Percentiles rank a stretch among this genome's conserved stretches.
phyloP scores from a whole-genome alignment of 2,113 vertebrate species.

The Stegastes partitus region DNA sequence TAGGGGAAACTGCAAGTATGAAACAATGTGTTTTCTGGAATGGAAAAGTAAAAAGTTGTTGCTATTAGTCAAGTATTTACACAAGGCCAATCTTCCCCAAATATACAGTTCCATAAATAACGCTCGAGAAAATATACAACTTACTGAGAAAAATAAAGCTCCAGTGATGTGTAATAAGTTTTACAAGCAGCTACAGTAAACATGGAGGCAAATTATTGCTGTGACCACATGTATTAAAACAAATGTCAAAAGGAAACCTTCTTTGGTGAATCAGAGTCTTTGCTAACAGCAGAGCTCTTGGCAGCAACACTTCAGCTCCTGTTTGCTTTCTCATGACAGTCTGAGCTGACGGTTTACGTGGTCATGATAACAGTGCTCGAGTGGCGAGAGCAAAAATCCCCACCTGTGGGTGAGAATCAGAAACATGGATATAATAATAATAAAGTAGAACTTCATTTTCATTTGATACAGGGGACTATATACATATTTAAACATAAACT shows the following conservation, averaged over 20 bases:
- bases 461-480: conserved; percentile 29
- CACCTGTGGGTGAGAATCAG: conserved; percentile 27
- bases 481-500: conserved; percentile 55
- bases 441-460: conserved; percentile 25
- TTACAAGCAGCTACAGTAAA: conserved; percentile 62
- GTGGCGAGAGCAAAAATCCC: conserved; percentile 35
- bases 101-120: conserved; percentile 81
- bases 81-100: conserved; percentile 54
- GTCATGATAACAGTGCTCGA: conserved; percentile 27
- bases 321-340: conserved; percentile 33
- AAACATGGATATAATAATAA: conserved; percentile 22
- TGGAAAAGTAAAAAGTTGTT: conserved; percentile 58
- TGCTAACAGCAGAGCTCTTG: conserved; percentile 2
- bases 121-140: conserved; percentile 66
- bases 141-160: conserved; percentile 63
- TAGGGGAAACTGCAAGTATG: conserved; percentile 69
- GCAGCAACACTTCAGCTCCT: neutral
- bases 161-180: conserved; percentile 71
- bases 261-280: conserved; percentile 65
- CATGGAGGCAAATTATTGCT: conserved; percentile 30
- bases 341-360: conserved; percentile 11
- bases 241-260: conserved; percentile 36
- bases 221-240: conserved; percentile 42
- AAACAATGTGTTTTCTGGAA: conserved; percentile 68
- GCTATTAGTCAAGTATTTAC: conserved; percentile 55